phyloP scores from a whole-genome alignment of 2,797 vertebrate species.

The Xenopus petersii region DNA sequence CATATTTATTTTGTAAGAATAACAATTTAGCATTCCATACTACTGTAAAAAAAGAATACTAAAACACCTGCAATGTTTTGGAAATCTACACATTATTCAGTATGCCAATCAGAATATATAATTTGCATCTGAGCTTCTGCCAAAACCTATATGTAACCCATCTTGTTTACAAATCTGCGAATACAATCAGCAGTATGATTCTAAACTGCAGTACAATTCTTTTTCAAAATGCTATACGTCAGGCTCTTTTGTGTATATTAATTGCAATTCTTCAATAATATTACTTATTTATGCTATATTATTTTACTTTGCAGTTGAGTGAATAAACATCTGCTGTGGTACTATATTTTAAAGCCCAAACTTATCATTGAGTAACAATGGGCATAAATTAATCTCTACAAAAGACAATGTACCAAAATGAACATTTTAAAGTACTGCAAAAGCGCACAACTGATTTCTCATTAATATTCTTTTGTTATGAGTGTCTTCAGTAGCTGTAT shows the following conservation, averaged over 20 bases:
- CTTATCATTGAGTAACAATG: slow-evolving; percentile 39
- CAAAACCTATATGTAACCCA: slow-evolving; percentile 23
- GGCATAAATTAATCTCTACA: slow-evolving; percentile 33
- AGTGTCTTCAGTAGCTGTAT: neutral
- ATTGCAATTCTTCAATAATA: slow-evolving; percentile 41
- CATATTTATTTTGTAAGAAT: too few relatives aligned
- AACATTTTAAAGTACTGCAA: slow-evolving; percentile 29
- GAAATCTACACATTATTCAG: neutral
- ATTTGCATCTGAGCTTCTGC: slow-evolving; percentile 15
- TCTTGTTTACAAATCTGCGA: neutral
- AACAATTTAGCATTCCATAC: too few relatives aligned
- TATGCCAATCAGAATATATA: neutral
- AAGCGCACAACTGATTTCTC: slow-evolving; percentile 21
- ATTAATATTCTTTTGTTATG: slow-evolving; percentile 32
- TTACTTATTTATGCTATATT: slow-evolving; percentile 31
- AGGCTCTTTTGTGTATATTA: slow-evolving; percentile 43
- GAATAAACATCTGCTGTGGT: slow-evolving; percentile 39
- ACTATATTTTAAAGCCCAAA: slow-evolving; percentile 21
- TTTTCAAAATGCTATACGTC: slow-evolving; percentile 19
- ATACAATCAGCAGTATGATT: slow-evolving; percentile 15
- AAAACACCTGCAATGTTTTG: neutral
- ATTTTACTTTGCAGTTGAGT: slow-evolving; percentile 18
- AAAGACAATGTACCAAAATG: slow-evolving; percentile 41
- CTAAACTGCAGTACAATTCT: slow-evolving; percentile 4
- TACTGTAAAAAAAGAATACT: too few relatives aligned